Conservation (phyloP, 2,888 invertebrate species). For the Melieria crassipennis region DNA sequence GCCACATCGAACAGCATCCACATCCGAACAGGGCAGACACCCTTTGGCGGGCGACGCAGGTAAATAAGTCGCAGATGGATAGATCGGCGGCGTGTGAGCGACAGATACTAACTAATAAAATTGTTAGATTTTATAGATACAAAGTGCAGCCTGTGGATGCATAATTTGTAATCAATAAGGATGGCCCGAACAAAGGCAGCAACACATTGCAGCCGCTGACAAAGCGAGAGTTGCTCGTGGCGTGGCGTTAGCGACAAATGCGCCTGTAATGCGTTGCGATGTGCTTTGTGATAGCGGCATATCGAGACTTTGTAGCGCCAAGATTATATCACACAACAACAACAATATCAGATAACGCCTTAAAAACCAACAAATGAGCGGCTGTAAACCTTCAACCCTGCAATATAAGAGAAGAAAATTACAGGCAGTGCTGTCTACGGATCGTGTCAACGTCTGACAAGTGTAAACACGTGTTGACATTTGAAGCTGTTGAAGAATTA, state of each 20-base stretch:
- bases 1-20: background rate
- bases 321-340: background rate
- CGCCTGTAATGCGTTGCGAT: background rate
- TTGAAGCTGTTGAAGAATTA: background rate
- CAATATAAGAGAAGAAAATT: background rate
- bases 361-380: background rate
- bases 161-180: constrained; percentile 33
- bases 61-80: background rate
- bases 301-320: background rate
- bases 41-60: background rate
- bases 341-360: background rate
- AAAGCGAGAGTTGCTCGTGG: too few species aligned
- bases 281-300: constrained; percentile 31
- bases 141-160: background rate
- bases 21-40: background rate
- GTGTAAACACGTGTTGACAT: background rate
- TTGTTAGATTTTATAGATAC: constrained; percentile 27
- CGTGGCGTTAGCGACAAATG: constrained; percentile 6
- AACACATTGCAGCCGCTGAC: too few species aligned
- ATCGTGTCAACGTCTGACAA: background rate
- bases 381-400: background rate
- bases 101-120: constrained; percentile 30
- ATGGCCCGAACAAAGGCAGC: constrained; percentile 18
- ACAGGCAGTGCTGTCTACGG: background rate
- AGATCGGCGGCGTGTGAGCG: background rate